Evolutionary conservation across 2,113 vertebrate species (phyloP).

Genomic region (Odobenus rosmarus): DNA sequence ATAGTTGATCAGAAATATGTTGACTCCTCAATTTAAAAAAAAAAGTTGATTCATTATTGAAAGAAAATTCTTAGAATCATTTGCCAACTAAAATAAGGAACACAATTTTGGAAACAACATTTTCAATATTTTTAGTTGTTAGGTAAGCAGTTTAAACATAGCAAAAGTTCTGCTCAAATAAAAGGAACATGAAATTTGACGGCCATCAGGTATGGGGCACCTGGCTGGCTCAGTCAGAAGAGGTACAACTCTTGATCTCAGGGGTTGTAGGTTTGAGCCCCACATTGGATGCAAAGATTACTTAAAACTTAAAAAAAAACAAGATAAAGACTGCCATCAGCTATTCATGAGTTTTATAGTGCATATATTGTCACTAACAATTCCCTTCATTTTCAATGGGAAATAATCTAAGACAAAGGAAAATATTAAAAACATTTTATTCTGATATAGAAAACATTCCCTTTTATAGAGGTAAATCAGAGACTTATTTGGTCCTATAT

Average conservation of each 20-base stretch:
- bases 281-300: too few relatives aligned
- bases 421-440: neutral
- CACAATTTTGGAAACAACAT: neutral
- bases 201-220: neutral
- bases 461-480: neutral
- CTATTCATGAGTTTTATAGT: neutral
- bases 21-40: neutral
- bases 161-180: neutral
- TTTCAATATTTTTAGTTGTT: slow-evolving; percentile 29
- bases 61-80: slow-evolving; percentile 8
- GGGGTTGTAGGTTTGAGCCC: too few relatives aligned
- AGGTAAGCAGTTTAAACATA: neutral
- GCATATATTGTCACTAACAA: neutral
- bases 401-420: slow-evolving; percentile 19
- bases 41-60: neutral
- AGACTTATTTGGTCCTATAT: neutral
- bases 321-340: too few relatives aligned
- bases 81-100: neutral
- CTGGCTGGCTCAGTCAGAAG: too few relatives aligned
- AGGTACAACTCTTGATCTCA: too few relatives aligned
- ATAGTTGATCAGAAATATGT: neutral
- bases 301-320: too few relatives aligned
- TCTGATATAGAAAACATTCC: neutral
- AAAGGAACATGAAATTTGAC: neutral
- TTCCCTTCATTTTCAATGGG: neutral